Evolutionary conservation across 2,888 invertebrate genomes (phyloP).

Genomic region (Noctua pronuba): DNA sequence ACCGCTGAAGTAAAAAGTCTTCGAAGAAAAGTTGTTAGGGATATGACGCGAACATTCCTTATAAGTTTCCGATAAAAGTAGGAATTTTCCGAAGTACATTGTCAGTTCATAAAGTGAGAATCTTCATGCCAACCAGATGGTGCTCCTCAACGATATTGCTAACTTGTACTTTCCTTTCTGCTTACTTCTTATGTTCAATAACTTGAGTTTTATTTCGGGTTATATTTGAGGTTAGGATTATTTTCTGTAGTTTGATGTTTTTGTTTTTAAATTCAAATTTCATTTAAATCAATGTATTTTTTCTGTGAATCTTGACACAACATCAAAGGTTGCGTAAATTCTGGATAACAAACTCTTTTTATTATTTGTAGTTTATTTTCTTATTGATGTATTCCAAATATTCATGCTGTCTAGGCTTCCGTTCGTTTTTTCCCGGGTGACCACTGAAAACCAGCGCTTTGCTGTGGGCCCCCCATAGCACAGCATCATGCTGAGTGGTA

Average conservation of each 20-base stretch:
- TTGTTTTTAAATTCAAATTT: background rate
- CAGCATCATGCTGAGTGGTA: too few species aligned
- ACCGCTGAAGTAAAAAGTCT: constrained; percentile 44
- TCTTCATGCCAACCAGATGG: constrained; percentile 59
- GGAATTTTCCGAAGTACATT: constrained; percentile 33
- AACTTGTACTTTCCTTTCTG: constrained; percentile 32
- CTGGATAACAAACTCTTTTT: background rate
- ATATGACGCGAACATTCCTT: constrained; percentile 49
- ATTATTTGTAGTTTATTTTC: too few species aligned
- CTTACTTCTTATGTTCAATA: constrained; percentile 13
- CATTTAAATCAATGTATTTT: background rate
- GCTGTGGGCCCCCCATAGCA: too few species aligned
- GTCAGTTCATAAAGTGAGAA: constrained; percentile 63
- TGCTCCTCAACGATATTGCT: constrained; percentile 57
- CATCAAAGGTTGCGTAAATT: background rate
- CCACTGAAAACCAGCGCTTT: too few species aligned
- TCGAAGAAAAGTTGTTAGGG: constrained; percentile 40
- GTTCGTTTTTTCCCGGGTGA: too few species aligned
- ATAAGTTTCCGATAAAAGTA: constrained; percentile 59
- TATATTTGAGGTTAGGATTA: background rate
- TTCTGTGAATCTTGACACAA: background rate
- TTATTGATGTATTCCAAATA: too few species aligned
- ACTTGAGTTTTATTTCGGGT: constrained; percentile 37
- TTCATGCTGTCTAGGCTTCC: too few species aligned
- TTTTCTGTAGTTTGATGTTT: background rate